A percentile compares a stretch with the other conserved stretches of the same genome.
phyloP scores from a whole-genome alignment of 2,113 vertebrate species.

The Chaetodon auriga region DNA sequence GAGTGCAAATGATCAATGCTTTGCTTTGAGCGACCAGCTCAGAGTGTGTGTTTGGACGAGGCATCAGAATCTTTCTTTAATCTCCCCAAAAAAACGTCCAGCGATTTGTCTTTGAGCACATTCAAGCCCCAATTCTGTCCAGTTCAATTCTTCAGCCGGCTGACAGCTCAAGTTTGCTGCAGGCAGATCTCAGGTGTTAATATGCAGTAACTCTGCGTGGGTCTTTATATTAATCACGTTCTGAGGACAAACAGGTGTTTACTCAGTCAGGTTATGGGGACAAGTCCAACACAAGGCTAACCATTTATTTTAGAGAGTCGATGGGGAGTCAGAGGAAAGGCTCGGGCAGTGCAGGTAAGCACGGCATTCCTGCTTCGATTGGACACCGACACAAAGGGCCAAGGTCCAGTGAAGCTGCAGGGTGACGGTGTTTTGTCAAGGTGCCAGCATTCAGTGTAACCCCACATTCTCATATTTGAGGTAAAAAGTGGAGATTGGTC shows the following conservation, averaged over 20 bases:
- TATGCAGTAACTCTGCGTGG: background rate
- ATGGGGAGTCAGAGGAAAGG: too few relatives aligned
- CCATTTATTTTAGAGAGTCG: background rate
- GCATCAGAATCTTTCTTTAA: constrained; percentile 31
- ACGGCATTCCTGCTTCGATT: too few relatives aligned
- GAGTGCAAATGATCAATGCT: constrained; percentile 41
- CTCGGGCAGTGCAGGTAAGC: too few relatives aligned
- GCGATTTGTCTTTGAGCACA: constrained; percentile 29
- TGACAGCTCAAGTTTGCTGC: constrained; percentile 23
- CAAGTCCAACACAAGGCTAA: background rate
- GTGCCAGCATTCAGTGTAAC: too few relatives aligned
- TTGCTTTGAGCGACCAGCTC: constrained; percentile 1
- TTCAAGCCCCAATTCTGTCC: constrained; percentile 41
- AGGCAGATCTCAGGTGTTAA: constrained; percentile 27
- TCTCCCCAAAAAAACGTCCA: constrained; percentile 13
- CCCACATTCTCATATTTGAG: too few relatives aligned
- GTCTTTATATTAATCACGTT: background rate
- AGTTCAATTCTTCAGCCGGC: constrained; percentile 23
- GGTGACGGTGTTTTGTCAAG: too few relatives aligned
- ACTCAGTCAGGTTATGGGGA: background rate
- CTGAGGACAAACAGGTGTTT: background rate
- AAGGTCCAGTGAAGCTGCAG: background rate
- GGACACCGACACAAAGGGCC: background rate
- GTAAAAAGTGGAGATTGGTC: background rate
- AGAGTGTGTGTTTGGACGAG: background rate